Evolutionary conservation across 1,140 invertebrate genomes (phyloP).

Genomic region (Drosophila gunungcola): DNA sequence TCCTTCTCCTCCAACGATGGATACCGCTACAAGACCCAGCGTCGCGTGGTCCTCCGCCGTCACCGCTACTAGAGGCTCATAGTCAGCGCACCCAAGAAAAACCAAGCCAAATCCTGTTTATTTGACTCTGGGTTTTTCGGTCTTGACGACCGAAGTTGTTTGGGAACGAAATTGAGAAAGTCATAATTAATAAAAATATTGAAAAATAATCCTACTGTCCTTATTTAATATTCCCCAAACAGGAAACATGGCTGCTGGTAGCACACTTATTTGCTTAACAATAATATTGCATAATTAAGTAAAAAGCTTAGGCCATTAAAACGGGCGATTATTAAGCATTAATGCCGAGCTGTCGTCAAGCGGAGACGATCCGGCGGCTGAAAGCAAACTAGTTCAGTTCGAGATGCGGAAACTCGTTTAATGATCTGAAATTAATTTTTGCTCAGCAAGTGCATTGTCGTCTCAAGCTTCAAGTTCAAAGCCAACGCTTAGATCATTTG

Average conservation of each 20-base stretch:
- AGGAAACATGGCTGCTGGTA: conserved; percentile 22
- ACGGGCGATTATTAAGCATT: conserved; percentile 7
- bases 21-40: conserved; percentile 18
- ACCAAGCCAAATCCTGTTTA: conserved; percentile 28
- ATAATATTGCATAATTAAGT: conserved; percentile 25
- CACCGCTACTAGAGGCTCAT: conserved; percentile 58
- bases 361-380: conserved; percentile 5
- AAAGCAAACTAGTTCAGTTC: conserved; percentile 42
- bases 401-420: conserved; percentile 45
- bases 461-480: conserved; percentile 35
- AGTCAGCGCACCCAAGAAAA: conserved; percentile 16
- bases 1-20: conserved; percentile 28
- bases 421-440: conserved; percentile 42
- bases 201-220: conserved; percentile 17
- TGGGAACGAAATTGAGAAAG: conserved; percentile 61
- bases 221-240: conserved; percentile 18
- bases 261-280: conserved; percentile 23
- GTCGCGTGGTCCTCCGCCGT: conserved; percentile 49
- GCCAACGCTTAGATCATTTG: background rate
- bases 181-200: conserved; percentile 30
- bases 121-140: conserved; percentile 36
- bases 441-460: conserved; percentile 40
- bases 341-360: conserved; percentile 42
- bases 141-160: conserved; percentile 37
- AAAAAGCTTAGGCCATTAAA: conserved; percentile 26